phyloP scores from a whole-genome alignment of 1,140 invertebrate genomes.

The Drosophila leontia region DNA sequence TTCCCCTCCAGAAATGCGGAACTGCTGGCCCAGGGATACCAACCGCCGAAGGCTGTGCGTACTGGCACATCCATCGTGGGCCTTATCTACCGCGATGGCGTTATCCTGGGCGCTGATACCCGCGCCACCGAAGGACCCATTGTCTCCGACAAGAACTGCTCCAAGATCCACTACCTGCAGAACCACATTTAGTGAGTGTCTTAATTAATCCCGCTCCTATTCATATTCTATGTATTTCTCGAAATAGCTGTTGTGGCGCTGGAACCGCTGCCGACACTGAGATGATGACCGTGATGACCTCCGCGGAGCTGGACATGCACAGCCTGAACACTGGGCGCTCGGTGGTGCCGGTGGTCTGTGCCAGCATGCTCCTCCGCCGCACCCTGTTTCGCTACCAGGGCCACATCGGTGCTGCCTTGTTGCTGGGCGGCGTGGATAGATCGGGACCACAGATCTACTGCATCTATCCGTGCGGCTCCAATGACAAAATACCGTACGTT shows the following conservation, averaged over 20 bases:
- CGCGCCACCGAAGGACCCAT: slow-evolving; percentile 97
- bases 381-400: slow-evolving; percentile 98
- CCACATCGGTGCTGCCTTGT: slow-evolving; percentile 96
- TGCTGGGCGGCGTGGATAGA: slow-evolving; percentile 97
- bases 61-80: slow-evolving; percentile 99
- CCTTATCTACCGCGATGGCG: slow-evolving; percentile 96
- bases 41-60: slow-evolving; percentile 93
- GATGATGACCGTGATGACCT: slow-evolving; percentile 94
- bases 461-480: slow-evolving; percentile 97
- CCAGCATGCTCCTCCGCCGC: slow-evolving; percentile 95
- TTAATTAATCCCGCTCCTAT: neutral
- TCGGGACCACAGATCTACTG: slow-evolving; percentile 92
- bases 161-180: slow-evolving; percentile 98
- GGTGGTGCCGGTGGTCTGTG: slow-evolving; percentile 94
- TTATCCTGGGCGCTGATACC: slow-evolving; percentile 98
- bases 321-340: slow-evolving; percentile 93
- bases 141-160: slow-evolving; percentile 98
- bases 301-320: slow-evolving; percentile 96
- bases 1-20: slow-evolving; percentile 91
- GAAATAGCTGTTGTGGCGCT: slow-evolving; percentile 93
- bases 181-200: slow-evolving; percentile 95
- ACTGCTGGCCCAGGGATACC: slow-evolving; percentile 91
- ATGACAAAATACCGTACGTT: slow-evolving; percentile 94
- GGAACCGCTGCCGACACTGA: slow-evolving; percentile 99
- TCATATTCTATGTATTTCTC: neutral